Conservation (phyloP, 2,797 vertebrate genomes). For the Furcifer pardalis region DNA sequence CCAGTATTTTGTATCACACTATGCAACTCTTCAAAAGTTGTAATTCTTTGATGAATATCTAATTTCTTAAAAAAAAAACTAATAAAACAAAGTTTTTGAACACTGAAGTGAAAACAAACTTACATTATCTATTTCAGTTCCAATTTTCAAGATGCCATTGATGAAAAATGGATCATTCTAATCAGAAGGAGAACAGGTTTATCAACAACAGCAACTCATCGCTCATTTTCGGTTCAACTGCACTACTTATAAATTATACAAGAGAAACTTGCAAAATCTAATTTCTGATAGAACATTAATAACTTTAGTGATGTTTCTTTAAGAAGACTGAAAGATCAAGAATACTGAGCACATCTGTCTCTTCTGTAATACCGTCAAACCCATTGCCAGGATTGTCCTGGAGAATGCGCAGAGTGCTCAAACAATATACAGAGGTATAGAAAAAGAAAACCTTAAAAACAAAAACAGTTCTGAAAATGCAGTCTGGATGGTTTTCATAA, state of each 20-base stretch:
- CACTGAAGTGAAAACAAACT: slow-evolving; percentile 54
- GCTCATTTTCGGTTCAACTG: background rate
- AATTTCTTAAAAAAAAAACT: background rate
- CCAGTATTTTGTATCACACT: background rate
- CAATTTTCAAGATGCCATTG: slow-evolving; percentile 72
- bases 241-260: background rate
- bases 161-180: slow-evolving; percentile 71
- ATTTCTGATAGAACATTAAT: background rate
- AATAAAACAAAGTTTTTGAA: background rate
- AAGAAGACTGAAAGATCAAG: background rate
- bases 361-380: background rate
- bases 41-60: background rate
- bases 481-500: too few species aligned
- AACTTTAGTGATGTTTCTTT: background rate
- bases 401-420: too few species aligned
- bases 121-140: slow-evolving; percentile 72
- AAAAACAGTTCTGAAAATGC: too few species aligned
- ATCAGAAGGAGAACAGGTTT: slow-evolving; percentile 1
- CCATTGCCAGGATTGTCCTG: too few species aligned
- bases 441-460: too few species aligned
- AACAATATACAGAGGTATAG: too few species aligned
- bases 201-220: background rate
- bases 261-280: background rate
- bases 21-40: background rate
- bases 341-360: background rate